A percentile compares a stretch with the other conserved stretches of the same genome.
Evolutionary conservation across 2,888 invertebrate genomes (phyloP).

Genomic region (Meteorus cinctellus): DNA sequence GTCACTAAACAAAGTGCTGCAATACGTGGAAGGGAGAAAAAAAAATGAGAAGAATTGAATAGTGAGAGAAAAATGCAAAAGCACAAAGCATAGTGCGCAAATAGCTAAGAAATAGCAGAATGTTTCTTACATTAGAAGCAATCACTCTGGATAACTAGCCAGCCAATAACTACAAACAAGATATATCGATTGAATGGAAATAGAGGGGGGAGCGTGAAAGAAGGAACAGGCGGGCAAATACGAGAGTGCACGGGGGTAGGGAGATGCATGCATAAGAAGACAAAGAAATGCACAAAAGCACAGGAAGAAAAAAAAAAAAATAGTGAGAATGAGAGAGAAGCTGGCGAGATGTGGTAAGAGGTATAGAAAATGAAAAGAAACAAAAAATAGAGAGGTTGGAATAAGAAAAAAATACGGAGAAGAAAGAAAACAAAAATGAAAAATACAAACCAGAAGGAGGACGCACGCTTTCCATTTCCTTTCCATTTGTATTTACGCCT

Average conservation of each 20-base stretch:
- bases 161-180: conserved; percentile 65
- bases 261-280: conserved; percentile 23
- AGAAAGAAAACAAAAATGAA: conserved; percentile 34
- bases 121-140: conserved; percentile 52
- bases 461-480: conserved; percentile 59
- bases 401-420: conserved; percentile 17
- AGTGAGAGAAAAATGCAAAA: conserved; percentile 22
- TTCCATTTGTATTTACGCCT: conserved; percentile 63
- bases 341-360: neutral
- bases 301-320: conserved; percentile 33
- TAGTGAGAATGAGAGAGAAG: neutral
- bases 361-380: conserved; percentile 18
- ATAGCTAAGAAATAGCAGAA: conserved; percentile 42
- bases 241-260: neutral
- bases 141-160: conserved; percentile 63
- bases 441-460: conserved; percentile 44
- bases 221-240: conserved; percentile 26
- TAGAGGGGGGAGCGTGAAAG: conserved; percentile 37
- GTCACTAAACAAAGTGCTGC: neutral
- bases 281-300: conserved; percentile 13
- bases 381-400: conserved; percentile 39
- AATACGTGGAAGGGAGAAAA: neutral
- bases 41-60: neutral
- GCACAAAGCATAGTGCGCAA: conserved; percentile 30
- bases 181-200: conserved; percentile 55